phyloP scores from a whole-genome alignment of 2,113 vertebrate species.

The Nibea coibor region DNA sequence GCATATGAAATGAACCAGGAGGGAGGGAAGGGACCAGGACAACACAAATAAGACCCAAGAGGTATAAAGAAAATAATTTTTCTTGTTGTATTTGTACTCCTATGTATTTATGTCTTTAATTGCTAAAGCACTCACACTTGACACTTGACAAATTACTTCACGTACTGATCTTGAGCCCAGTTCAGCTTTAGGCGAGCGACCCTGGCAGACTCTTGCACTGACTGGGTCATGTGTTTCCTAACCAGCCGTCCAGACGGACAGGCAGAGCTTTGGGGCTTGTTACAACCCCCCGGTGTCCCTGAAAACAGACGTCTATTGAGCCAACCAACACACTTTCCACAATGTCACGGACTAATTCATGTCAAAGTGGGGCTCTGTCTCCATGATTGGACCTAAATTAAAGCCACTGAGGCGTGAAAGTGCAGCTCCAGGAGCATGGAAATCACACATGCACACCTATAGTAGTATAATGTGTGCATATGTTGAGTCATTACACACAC shows the following conservation, averaged over 20 bases:
- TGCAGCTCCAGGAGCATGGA: constrained; percentile 1
- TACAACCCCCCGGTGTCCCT: constrained; percentile 22
- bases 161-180: constrained; percentile 40
- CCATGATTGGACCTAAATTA: constrained; percentile 47
- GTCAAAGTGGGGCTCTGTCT: constrained; percentile 53
- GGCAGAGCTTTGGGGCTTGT: constrained; percentile 8
- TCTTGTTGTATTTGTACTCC: constrained; percentile 2
- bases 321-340: constrained; percentile 60
- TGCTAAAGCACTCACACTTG: constrained; percentile 35
- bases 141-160: constrained; percentile 35
- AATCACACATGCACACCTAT: constrained; percentile 15
- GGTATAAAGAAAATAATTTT: neutral
- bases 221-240: constrained; percentile 61
- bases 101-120: constrained; percentile 12
- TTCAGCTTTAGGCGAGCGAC: neutral
- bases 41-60: neutral
- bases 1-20: constrained; percentile 7
- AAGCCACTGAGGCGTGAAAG: constrained; percentile 46
- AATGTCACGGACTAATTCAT: constrained; percentile 55
- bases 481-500: constrained; percentile 4
- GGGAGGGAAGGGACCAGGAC: neutral
- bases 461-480: neutral
- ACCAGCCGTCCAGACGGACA: constrained; percentile 30
- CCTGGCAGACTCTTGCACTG: constrained; percentile 32
- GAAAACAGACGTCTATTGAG: constrained; percentile 67